phyloP scores from a whole-genome alignment of 2,888 invertebrate species.

The Dolichomitus sp. region DNA sequence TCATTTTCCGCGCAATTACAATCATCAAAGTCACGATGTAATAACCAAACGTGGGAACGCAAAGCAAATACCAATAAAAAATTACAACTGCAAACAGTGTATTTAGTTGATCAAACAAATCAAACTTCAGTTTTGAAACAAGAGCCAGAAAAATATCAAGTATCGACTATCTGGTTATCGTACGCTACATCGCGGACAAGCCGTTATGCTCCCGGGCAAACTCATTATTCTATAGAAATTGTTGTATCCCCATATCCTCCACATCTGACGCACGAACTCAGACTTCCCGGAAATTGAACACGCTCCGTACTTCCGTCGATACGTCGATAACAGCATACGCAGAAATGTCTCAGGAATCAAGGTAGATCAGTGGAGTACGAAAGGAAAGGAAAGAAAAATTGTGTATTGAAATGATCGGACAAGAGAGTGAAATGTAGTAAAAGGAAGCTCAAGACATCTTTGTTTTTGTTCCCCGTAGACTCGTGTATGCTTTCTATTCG shows the following conservation, averaged over 20 bases:
- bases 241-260: slow-evolving; percentile 5
- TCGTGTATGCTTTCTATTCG: slow-evolving; percentile 44
- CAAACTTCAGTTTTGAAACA: not conserved
- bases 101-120: not conserved
- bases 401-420: slow-evolving; percentile 13
- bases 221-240: slow-evolving; percentile 11
- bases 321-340: not conserved
- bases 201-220: not conserved
- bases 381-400: not conserved
- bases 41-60: not conserved
- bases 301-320: not conserved
- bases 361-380: not conserved
- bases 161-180: slow-evolving; percentile 10
- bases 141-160: not conserved
- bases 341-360: not conserved
- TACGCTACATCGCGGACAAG: slow-evolving; percentile 10
- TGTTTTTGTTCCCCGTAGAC: slow-evolving; percentile 28
- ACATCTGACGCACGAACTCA: not conserved
- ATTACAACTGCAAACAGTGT: not conserved
- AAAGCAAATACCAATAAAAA: not conserved
- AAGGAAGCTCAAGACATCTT: slow-evolving; percentile 13
- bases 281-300: not conserved
- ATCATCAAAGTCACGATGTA: no score
- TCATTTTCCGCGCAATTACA: not conserved
- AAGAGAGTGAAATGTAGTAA: not conserved